Percentiles rank a stretch among this genome's conserved stretches.
Evolutionary conservation across 2,113 vertebrate species (phyloP).

Genomic region (Sapajus apella): DNA sequence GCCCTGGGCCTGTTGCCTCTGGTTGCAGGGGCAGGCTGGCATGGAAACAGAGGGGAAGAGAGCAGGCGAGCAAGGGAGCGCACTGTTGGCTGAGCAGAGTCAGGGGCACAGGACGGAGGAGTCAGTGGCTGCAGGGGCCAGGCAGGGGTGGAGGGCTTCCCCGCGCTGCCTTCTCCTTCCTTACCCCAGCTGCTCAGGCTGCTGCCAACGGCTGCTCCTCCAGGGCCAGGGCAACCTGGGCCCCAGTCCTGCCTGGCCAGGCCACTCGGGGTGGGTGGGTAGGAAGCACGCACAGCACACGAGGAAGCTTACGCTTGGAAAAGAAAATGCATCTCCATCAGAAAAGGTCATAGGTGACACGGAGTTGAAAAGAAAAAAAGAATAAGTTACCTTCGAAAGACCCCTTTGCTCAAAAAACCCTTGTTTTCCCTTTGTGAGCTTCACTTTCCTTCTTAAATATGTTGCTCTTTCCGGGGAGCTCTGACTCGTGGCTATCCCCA

Average conservation of each 20-base stretch:
- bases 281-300: constrained; percentile 33
- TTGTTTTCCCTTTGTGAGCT: constrained; percentile 54
- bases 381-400: constrained; percentile 85
- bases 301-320: not conserved
- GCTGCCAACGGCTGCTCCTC: not conserved
- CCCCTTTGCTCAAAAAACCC: constrained; percentile 69
- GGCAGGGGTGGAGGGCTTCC: not conserved
- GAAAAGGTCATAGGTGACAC: constrained; percentile 18
- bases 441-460: constrained; percentile 61
- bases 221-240: not conserved
- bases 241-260: accelerated
- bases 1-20: not conserved
- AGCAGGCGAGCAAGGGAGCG: accelerated
- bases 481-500: not conserved
- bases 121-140: not conserved
- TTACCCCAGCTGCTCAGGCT: not conserved
- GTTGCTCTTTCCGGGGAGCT: not conserved
- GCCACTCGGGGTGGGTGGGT: constrained; percentile 54
- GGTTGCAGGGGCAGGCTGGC: not conserved
- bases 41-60: not conserved
- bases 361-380: constrained; percentile 43
- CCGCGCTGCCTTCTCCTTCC: not conserved
- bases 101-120: accelerated
- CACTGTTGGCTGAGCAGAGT: not conserved
- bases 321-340: constrained; percentile 33